A percentile compares a stretch with the other conserved stretches of the same genome.
Evolutionary conservation across 2,113 vertebrate genomes (phyloP).

Genomic region (Orycteropus afer): DNA sequence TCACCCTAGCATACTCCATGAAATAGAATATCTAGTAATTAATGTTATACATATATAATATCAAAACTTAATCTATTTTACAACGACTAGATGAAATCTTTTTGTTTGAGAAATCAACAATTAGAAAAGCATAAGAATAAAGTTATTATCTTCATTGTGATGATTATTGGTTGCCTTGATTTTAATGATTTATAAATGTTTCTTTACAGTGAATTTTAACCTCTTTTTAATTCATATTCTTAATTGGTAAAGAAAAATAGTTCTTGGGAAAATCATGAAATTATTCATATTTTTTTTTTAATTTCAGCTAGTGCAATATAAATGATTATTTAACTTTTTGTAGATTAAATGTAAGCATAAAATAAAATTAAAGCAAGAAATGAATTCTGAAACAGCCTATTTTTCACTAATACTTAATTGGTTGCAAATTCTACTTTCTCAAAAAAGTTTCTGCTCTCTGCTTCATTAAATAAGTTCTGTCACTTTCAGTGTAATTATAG

Average conservation of each 20-base stretch:
- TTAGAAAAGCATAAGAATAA: background rate
- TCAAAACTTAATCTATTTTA: background rate
- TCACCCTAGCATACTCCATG: background rate
- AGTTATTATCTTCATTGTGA: background rate
- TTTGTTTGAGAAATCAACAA: background rate
- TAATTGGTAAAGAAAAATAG: constrained; percentile 48
- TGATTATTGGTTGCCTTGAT: background rate
- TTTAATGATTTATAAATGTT: constrained; percentile 27
- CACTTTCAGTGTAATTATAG: constrained; percentile 69
- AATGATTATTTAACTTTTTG: constrained; percentile 53
- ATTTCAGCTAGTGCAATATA: constrained; percentile 62
- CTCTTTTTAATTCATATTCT: constrained; percentile 43
- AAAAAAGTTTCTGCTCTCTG: constrained; percentile 68
- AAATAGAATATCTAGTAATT: background rate
- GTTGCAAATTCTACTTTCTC: constrained; percentile 71
- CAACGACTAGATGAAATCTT: background rate
- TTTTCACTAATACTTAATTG: constrained; percentile 73
- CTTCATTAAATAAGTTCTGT: constrained; percentile 66
- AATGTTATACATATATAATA: background rate
- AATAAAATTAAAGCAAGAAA: constrained; percentile 63
- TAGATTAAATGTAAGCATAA: constrained; percentile 65
- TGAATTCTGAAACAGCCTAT: constrained; percentile 38
- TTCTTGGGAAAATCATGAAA: constrained; percentile 64
- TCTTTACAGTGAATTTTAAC: constrained; percentile 19
- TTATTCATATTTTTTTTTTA: constrained; percentile 55